These are phyloP conservation scores for Lycophotia porphyrea DNA, from an alignment of 2,888 invertebrate species.

Conservation along the genomic window DNA sequence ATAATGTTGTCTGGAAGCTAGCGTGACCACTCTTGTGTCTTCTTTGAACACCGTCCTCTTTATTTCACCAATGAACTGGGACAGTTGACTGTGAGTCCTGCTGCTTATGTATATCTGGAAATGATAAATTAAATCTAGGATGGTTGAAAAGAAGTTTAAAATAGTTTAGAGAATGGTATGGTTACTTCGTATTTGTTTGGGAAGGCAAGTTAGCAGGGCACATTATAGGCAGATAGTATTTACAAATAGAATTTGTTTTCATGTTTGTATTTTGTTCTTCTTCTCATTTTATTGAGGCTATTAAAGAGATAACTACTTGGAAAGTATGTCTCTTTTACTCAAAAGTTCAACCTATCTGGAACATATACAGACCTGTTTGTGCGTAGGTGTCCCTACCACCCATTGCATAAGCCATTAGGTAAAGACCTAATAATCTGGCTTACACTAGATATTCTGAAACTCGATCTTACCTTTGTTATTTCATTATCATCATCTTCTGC, in stretches of 20 bases:
- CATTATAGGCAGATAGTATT: not conserved
- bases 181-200: not conserved
- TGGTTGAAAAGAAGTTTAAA: not conserved
- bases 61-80: constrained; percentile 98
- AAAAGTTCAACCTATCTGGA: too few relatives aligned
- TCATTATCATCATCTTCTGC: constrained; percentile 69
- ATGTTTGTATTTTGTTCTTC: not conserved
- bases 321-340: not conserved
- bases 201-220: not conserved
- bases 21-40: constrained; percentile 93
- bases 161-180: not conserved
- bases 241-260: not conserved
- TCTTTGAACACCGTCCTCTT: constrained; percentile 94
- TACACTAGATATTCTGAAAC: too few relatives aligned
- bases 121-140: not conserved
- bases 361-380: too few relatives aligned
- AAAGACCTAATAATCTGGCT: not conserved
- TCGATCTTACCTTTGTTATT: constrained; percentile 73
- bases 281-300: not conserved
- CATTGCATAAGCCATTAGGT: too few relatives aligned
- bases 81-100: constrained; percentile 98
- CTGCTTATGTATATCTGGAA: constrained; percentile 97
- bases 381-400: too few relatives aligned
- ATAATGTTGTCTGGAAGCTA: constrained; percentile 97
- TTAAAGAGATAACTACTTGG: not conserved